These are phyloP conservation scores for Pelecanoides urinatrix DNA, from an alignment of 2,113 vertebrate genomes.

Conservation along the genomic window DNA sequence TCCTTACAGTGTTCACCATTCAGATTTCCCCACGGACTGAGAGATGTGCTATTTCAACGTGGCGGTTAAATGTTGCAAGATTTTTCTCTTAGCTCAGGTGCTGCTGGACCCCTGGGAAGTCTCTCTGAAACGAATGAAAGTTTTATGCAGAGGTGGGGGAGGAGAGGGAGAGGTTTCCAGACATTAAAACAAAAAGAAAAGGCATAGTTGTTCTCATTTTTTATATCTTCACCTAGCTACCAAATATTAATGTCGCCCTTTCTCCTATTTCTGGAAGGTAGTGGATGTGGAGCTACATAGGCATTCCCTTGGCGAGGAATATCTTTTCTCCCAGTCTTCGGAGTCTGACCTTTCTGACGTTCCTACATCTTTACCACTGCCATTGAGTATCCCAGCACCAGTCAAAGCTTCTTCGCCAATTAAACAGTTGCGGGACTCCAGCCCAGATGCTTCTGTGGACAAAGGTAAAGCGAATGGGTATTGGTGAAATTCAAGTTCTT, in stretches of 20 bases:
- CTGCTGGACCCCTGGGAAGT: background rate
- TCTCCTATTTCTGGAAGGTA: slow-evolving; percentile 76
- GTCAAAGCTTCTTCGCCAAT: slow-evolving; percentile 79
- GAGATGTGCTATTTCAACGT: background rate
- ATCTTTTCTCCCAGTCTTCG: slow-evolving; percentile 74
- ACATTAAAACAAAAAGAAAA: background rate
- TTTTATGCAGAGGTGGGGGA: background rate
- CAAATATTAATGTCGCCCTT: background rate
- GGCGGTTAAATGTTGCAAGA: background rate
- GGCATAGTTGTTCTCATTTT: background rate
- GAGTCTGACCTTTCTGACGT: slow-evolving; percentile 74
- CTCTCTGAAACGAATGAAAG: background rate
- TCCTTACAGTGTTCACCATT: background rate
- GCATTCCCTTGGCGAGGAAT: slow-evolving; percentile 89
- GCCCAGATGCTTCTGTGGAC: slow-evolving; percentile 68
- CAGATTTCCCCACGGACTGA: background rate
- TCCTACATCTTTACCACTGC: slow-evolving; percentile 68
- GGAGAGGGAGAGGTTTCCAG: background rate
- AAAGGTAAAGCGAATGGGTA: slow-evolving; percentile 80
- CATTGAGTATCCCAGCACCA: slow-evolving; percentile 68
- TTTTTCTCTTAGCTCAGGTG: background rate
- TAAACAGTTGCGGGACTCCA: slow-evolving; percentile 75
- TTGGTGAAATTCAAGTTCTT: background rate
- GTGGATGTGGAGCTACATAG: slow-evolving; percentile 96
- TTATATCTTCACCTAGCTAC: background rate